These are phyloP conservation scores for Polylopha cassiicola DNA, from an alignment of 2,888 invertebrate genomes.

Conservation along the genomic window DNA sequence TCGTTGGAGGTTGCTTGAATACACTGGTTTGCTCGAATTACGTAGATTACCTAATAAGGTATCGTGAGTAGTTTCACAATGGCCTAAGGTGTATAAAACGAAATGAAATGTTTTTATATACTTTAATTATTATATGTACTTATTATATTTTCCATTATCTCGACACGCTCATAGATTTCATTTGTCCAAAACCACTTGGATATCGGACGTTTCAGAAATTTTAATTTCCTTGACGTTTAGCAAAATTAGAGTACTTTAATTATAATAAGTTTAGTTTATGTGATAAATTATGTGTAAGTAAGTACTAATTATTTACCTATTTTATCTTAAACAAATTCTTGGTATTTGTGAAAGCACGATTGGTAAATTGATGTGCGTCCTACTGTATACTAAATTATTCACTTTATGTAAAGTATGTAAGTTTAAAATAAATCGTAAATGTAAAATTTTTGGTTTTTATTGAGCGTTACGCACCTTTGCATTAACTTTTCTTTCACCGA, in stretches of 20 bases:
- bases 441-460: slow-evolving; percentile 21
- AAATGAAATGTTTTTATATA: slow-evolving; percentile 21
- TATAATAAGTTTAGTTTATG: too few species aligned
- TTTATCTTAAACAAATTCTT: slow-evolving; percentile 5
- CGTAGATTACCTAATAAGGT: slow-evolving; percentile 28
- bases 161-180: slow-evolving; percentile 15
- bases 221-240: too few species aligned
- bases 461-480: slow-evolving; percentile 1
- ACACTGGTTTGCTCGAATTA: slow-evolving; percentile 28
- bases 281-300: too few species aligned
- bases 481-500: too few species aligned
- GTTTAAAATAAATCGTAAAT: slow-evolving; percentile 48
- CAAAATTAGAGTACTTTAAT: too few species aligned
- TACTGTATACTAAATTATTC: slow-evolving; percentile 28
- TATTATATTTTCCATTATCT: slow-evolving; percentile 25
- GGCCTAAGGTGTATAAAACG: slow-evolving; percentile 47
- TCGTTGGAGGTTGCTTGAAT: slow-evolving; percentile 24
- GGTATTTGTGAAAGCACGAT: slow-evolving; percentile 16
- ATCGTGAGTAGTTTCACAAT: slow-evolving; percentile 48
- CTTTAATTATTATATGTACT: slow-evolving; percentile 18
- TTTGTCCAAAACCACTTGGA: background rate
- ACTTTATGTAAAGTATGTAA: slow-evolving; percentile 39
- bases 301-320: too few species aligned
- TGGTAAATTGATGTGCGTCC: slow-evolving; percentile 29
- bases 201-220: background rate